A percentile compares a stretch with the other conserved stretches of the same genome.
Evolutionary conservation across 2,113 vertebrate genomes (phyloP).

Genomic region (Megaceryle torquata): DNA sequence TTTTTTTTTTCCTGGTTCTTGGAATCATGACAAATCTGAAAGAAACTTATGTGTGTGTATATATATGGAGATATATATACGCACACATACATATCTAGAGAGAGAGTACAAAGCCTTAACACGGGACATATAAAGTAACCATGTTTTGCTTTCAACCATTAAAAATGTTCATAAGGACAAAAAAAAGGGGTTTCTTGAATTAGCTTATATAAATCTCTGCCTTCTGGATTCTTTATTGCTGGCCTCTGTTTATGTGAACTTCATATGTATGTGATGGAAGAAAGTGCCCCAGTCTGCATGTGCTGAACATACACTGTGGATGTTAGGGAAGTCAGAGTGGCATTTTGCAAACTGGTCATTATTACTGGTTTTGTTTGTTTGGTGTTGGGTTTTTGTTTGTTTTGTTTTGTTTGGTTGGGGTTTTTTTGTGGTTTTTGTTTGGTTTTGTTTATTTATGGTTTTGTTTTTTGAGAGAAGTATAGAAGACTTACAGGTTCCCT

Average conservation of each 20-base stretch:
- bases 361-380: background rate
- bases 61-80: background rate
- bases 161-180: background rate
- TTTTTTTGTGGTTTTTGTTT: too few species aligned
- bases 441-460: background rate
- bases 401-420: background rate
- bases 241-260: background rate
- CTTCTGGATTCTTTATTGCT: slow-evolving; percentile 4
- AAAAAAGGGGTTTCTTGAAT: background rate
- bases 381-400: background rate
- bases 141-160: slow-evolving; percentile 8
- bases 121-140: background rate
- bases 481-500: background rate
- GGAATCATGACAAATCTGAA: slow-evolving; percentile 45
- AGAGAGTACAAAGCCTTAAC: background rate
- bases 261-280: background rate
- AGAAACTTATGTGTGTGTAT: background rate
- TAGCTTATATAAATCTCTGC: background rate
- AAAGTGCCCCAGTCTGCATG: background rate
- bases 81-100: background rate
- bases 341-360: slow-evolving; percentile 16
- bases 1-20: slow-evolving; percentile 27
- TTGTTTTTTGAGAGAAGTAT: background rate
- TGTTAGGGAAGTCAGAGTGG: background rate
- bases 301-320: background rate